Evolutionary conservation across 2,888 invertebrate genomes (phyloP), one percentile per base, ranked within the genome.

Genomic region (Marasmarcha lunaedactyla): DNA sequence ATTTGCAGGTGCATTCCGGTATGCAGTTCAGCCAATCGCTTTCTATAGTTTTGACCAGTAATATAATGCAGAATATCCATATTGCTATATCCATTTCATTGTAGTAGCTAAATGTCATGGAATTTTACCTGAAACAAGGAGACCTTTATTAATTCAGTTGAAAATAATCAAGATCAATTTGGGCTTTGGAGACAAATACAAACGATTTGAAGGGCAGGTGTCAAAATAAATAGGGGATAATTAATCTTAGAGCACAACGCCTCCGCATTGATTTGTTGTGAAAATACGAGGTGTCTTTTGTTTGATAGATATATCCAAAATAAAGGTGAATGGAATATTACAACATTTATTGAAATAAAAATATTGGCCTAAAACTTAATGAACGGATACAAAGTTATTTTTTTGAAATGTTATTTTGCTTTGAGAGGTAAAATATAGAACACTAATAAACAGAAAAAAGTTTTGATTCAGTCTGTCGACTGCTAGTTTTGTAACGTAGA

Each of bases 1-100:
- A 95, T 77, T 94, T 95, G 87, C 95, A 95, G 54, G 89, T 88
- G 67, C 95, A 95, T 54, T 90, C 89, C 49, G 64, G 48, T 39
- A 81, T 71, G 68, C 94, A 95, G 69, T 90, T 92, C 38, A 92
- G 89, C 94, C 94, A 94, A 69, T 94, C 94, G 53, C 81, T 71
- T 42, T 64, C 81, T 37, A 67, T 62, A 14, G 64, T 58, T 35
- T 61, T 58, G 44, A 71, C 52, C 41, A 76, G 50, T 44, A 69
- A 42, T 38, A 55, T 45, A 25, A 70, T n/a, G 30, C 10, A 11
- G 9, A 30, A n/a, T 30, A 30, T 59, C 63, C 74, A 59, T 42
- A 53, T 59, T 51, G 70, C 71, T 67, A 64, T 67, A 55, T 63
- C 71, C 76, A 74, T 76, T 56, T 72, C 72, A 74, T 76, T 66